A percentile compares a stretch with the other conserved stretches of the same genome.
Conservation (phyloP, 2,888 invertebrate species). For the Mythimna loreyi region DNA sequence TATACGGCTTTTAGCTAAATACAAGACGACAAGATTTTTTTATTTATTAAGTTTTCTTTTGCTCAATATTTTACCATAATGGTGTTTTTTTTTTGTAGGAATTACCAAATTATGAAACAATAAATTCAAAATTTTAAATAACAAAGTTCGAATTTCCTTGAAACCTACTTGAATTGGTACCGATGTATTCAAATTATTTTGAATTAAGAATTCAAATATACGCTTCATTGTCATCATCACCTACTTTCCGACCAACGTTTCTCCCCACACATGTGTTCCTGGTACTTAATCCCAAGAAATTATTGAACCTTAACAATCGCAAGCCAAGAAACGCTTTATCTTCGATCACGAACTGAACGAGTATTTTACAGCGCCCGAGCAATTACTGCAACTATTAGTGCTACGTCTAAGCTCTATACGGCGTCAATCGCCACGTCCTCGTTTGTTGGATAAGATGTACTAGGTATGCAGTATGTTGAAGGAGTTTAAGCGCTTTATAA, state of each 20-base stretch:
- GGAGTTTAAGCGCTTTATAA: neutral
- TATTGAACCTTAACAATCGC: conserved; percentile 30
- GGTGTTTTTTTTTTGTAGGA: too few relatives aligned
- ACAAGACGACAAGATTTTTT: too few relatives aligned
- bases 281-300: conserved; percentile 21
- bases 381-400: conserved; percentile 54
- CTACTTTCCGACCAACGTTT: neutral
- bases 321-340: conserved; percentile 39
- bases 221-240: neutral
- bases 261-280: conserved; percentile 21
- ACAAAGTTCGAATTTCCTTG: too few relatives aligned
- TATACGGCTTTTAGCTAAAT: too few relatives aligned
- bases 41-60: too few relatives aligned
- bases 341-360: conserved; percentile 50
- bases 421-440: conserved; percentile 47
- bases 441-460: conserved; percentile 17
- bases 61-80: too few relatives aligned
- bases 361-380: conserved; percentile 54
- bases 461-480: neutral
- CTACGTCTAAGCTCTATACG: conserved; percentile 47
- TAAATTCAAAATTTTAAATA: too few relatives aligned
- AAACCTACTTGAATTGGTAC: too few relatives aligned
- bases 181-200: too few relatives aligned
- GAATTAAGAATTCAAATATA: too few relatives aligned
- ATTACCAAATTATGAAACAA: too few relatives aligned